phyloP scores from a whole-genome alignment of 2,113 vertebrate species.

The Petromus typicus region DNA sequence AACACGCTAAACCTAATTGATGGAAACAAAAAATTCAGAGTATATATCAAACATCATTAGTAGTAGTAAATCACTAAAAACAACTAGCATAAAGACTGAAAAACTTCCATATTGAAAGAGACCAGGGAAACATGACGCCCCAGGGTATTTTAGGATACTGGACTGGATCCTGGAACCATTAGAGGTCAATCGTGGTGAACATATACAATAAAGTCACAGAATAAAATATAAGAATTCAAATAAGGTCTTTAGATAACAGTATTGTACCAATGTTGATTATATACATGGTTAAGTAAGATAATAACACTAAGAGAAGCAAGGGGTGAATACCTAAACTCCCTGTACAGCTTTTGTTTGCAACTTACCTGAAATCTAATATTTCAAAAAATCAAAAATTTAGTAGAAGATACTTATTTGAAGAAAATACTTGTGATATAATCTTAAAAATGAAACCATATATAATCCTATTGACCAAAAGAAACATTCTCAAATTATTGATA shows the following conservation, averaged over 20 bases:
- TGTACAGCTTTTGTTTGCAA: background rate
- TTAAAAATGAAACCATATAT: background rate
- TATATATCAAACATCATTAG: background rate
- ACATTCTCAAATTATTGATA: background rate
- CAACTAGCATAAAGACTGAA: background rate
- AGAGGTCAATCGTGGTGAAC: background rate
- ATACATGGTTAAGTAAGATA: background rate
- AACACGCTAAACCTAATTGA: background rate
- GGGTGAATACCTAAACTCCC: background rate
- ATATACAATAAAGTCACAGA: background rate
- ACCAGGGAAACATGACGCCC: background rate
- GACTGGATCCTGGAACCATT: background rate
- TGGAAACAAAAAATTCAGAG: conserved; percentile 28
- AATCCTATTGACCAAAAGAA: background rate
- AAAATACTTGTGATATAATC: conserved; percentile 23
- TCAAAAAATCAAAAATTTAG: background rate
- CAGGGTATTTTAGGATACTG: background rate
- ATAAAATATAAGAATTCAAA: conserved; percentile 4
- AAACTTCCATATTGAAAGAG: background rate
- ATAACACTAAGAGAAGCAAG: background rate
- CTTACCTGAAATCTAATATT: conserved; percentile 30
- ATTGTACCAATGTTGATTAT: background rate
- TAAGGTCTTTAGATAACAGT: background rate
- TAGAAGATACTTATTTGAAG: background rate
- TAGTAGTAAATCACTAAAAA: background rate